A percentile compares a stretch with the other conserved stretches of the same genome.
Conservation (phyloP, 2,113 vertebrate species). For the Orthonyx spaldingii region DNA sequence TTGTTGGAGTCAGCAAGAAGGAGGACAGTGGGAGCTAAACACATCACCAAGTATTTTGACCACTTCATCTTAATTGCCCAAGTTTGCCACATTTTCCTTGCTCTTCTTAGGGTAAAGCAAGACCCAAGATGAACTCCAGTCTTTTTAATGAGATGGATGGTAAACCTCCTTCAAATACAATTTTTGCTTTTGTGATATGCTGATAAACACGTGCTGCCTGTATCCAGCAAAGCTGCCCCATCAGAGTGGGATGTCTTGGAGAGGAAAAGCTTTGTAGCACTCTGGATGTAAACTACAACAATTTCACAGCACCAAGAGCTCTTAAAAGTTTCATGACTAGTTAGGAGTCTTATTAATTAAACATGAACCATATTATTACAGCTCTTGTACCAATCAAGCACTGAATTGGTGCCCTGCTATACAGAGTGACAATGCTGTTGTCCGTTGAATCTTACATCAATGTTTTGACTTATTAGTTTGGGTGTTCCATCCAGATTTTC, state of each 20-base stretch:
- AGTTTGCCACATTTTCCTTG: not conserved
- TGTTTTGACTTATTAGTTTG: slow-evolving; percentile 36
- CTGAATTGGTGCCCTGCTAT: not conserved
- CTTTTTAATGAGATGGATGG: not conserved
- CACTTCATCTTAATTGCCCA: not conserved
- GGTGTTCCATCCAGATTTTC: slow-evolving; percentile 40
- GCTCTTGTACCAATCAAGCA: slow-evolving; percentile 42
- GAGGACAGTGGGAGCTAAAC: not conserved
- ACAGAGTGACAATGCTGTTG: not conserved
- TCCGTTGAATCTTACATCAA: not conserved
- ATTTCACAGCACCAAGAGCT: not conserved
- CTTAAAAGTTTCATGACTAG: slow-evolving; percentile 38
- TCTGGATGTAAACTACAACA: not conserved
- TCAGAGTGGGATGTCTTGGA: not conserved
- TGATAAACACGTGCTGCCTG: not conserved
- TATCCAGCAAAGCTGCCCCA: not conserved
- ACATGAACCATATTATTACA: slow-evolving; percentile 15
- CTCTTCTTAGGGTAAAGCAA: not conserved
- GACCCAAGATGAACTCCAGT: not conserved
- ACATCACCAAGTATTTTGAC: not conserved
- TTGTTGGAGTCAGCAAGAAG: not conserved
- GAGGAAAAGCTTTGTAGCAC: not conserved
- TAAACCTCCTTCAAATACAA: not conserved
- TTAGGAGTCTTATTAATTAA: slow-evolving; percentile 55
- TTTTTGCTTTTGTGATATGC: not conserved